Evolutionary conservation across 2,113 vertebrate genomes (phyloP).

Genomic region (Bubalus kerabau): DNA sequence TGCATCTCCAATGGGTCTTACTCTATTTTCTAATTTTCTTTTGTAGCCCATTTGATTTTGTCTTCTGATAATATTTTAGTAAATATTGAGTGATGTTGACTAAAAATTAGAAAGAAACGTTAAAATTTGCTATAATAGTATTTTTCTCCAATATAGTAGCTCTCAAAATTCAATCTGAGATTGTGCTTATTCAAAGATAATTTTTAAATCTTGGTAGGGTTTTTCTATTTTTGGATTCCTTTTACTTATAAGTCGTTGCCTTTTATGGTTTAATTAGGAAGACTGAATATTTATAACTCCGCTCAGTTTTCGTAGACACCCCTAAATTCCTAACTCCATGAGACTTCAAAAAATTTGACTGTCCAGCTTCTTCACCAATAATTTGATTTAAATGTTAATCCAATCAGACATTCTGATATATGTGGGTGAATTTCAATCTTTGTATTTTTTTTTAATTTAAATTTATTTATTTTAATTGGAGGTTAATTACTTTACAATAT

Average conservation of each 20-base stretch:
- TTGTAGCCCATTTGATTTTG: background rate
- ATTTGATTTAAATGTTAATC: background rate
- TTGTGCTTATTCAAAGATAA: background rate
- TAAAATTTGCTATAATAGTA: background rate
- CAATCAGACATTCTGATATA: background rate
- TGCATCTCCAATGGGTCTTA: background rate
- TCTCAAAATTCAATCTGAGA: background rate
- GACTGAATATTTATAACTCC: background rate
- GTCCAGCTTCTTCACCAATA: background rate
- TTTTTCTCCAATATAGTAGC: background rate
- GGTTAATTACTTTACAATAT: too few species aligned
- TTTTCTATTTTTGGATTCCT: background rate
- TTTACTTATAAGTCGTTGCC: background rate
- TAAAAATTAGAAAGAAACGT: background rate
- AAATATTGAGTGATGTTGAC: background rate
- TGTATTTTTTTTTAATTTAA: background rate
- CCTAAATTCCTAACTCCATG: background rate
- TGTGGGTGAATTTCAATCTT: background rate
- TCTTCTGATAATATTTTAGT: background rate
- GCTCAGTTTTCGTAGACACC: background rate
- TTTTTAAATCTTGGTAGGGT: background rate
- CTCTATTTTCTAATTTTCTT: background rate
- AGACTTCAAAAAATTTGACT: background rate
- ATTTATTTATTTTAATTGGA: too few species aligned
- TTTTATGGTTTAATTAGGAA: background rate